Base-by-base conservation (phyloP, 2,888 invertebrate genomes). In the Drosophila histrio region DNA sequence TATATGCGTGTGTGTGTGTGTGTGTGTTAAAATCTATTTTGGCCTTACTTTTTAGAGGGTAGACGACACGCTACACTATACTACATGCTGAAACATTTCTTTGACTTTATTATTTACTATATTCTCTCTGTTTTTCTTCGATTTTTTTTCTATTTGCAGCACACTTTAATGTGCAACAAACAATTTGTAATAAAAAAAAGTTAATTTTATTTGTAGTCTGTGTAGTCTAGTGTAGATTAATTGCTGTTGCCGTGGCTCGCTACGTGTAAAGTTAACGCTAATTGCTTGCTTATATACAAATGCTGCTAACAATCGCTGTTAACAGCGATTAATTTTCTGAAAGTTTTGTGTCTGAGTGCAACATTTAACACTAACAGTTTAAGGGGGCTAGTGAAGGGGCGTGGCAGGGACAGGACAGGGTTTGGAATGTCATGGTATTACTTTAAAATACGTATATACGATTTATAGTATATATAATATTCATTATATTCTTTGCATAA, bases 21-120 rank as follows among this genome's bases (percentile, higher is more conserved):
- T 21, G 6, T 34, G 47, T 43, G 34, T 71, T 81, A 79, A 86
- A 87, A 82, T 65, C 83, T 82, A 82, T 82, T 87, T 82, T 82
- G 82, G 82, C 82, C 88, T 82, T 88, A 86, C 38, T 11, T 22
- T 24, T 53, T 52, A 52, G 52, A 59, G 61, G 77, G 58, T 72
- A 73, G 68, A 73, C 46, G 50, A 56, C 26, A 72, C 30, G 44
- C 72, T 72, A 73, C 70, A 72, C 65, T 73, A 77, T 72, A 21
- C 66, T 74, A 75, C 54, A 24, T 47, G 59, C 28, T 79, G 71
- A 69, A 70, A 79, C 75, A 70, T 63, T 50, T 60, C 17, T 8
- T 53, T 54, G 17, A 15, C 44, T 43, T 24, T 36, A 26, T 6
- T 21, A 17, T 24, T n/a, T 36, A 15, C 11, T 1, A 34, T 52